phyloP scores from a whole-genome alignment of 92 coral and sea anemone genomes.

The Actinernus sp. region DNA sequence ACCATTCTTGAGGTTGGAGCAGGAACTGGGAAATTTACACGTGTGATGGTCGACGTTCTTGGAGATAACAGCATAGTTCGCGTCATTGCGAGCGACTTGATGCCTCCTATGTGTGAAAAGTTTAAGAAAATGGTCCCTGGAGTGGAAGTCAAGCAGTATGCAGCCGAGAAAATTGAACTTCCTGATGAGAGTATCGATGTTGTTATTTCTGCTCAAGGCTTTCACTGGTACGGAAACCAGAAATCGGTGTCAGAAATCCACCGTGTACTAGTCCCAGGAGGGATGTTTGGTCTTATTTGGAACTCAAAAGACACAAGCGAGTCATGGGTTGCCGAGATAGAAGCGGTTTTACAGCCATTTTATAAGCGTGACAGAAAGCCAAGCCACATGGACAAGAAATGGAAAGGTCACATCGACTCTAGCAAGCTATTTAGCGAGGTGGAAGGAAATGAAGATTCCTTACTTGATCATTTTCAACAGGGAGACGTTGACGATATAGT shows the following conservation, averaged over 20 bases:
- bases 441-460: slow-evolving; percentile 34
- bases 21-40: slow-evolving; percentile 93
- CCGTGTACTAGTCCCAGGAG: slow-evolving; percentile 88
- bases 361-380: slow-evolving; percentile 52
- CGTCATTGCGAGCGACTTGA: slow-evolving; percentile 74
- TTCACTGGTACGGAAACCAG: slow-evolving; percentile 85
- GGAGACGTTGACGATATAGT: slow-evolving; percentile 68
- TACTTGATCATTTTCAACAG: slow-evolving; percentile 38
- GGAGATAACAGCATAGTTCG: slow-evolving; percentile 37
- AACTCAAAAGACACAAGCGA: slow-evolving; percentile 62
- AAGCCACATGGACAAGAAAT: slow-evolving; percentile 51
- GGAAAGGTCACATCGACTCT: slow-evolving; percentile 52
- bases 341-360: slow-evolving; percentile 65
- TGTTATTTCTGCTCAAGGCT: slow-evolving; percentile 78
- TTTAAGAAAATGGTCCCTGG: slow-evolving; percentile 68
- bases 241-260: slow-evolving; percentile 78
- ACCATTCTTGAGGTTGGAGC: slow-evolving; percentile 81
- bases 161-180: slow-evolving; percentile 67
- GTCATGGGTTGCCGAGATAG: slow-evolving; percentile 76
- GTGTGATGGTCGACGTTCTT: slow-evolving; percentile 64
- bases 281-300: slow-evolving; percentile 86
- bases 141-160: slow-evolving; percentile 61
- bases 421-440: slow-evolving; percentile 59
- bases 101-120: slow-evolving; percentile 66
- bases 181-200: slow-evolving; percentile 66